Percentiles rank a stretch among this genome's conserved stretches.
Evolutionary conservation across 2,797 vertebrate species (phyloP).

Genomic region (Tragelaphus oryx): DNA sequence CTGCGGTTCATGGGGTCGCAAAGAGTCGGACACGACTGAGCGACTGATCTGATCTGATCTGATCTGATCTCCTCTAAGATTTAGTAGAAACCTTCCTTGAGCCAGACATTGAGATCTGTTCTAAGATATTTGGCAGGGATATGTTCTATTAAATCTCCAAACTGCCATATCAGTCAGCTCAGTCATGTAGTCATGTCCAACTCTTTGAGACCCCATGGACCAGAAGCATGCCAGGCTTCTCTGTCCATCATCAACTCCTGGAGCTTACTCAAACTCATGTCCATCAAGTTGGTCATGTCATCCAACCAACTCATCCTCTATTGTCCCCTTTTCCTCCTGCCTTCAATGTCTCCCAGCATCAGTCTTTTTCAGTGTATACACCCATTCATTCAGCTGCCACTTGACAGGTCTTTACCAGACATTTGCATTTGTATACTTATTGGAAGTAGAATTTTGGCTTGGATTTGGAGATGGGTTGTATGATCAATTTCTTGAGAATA

Average conservation of each 20-base stretch:
- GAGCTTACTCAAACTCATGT: neutral
- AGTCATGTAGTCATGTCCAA: neutral
- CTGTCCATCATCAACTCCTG: neutral
- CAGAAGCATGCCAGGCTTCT: neutral
- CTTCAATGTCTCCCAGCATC: neutral
- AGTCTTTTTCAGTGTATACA: neutral
- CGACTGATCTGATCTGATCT: too few relatives aligned
- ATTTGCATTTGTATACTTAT: neutral
- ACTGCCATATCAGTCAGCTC: neutral
- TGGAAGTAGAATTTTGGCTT: neutral
- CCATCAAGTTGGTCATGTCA: accelerated
- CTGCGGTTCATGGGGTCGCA: too few relatives aligned
- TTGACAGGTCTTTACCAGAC: neutral
- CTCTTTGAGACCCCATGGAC: neutral
- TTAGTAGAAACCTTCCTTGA: neutral
- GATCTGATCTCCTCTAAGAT: neutral
- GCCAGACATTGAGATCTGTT: neutral
- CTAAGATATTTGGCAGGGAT: neutral
- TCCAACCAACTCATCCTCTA: neutral
- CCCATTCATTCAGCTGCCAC: neutral
- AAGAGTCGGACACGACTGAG: too few relatives aligned
- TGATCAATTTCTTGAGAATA: neutral
- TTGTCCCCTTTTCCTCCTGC: neutral
- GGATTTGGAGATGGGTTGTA: neutral
- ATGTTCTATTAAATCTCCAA: neutral